Base-by-base conservation (phyloP, 2,797 vertebrate genomes). In the Aldrovandia affinis region DNA sequence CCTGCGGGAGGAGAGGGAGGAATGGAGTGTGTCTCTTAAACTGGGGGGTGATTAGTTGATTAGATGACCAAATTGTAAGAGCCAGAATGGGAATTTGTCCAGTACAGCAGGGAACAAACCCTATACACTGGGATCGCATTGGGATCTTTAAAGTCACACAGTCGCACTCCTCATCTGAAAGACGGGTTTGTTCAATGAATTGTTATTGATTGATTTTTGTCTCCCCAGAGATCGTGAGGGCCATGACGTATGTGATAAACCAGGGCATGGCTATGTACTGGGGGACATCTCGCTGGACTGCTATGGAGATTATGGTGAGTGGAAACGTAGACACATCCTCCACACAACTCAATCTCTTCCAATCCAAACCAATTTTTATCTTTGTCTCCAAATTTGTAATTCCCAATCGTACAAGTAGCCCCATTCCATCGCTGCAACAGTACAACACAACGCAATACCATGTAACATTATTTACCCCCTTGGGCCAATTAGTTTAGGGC, bases 191-290 rank as follows among this genome's bases (percentile, higher is more conserved):
- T 10, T 83, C 33, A 7, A 33, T 30, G 80, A 9, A 1, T 82
- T 18, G n/a, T 57, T 50, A 84, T 73, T 20, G 68, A 65, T 85
- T 61, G 86, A 39, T 89, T 75, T 84, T 25, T 87, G 0, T 85
- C 61, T 86, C 82, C 84, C 25, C 68, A 99, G 98, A 99, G 90
- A 99, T 99, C 0, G 98, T 99, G 70, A 95, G 98, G 22, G 98
- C 98, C 0, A 99, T 99, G 98, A 99, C 98, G 0, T 97, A 98
- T 0, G 97, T 99, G 47, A 99, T 99, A 86, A 99, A 99, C 90
- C 98, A 99, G 88, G 98, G 98, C 39, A 99, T 99, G 98, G 95
- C 98, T 0, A 99, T 99, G 98, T 99, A 99, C 94, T 99, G 98
- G 98, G 98, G 98, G 4, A 99, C 98, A 0, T 99, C 98, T 0